These are phyloP conservation scores for Phaethon lepturus DNA, from an alignment of 2,113 vertebrate genomes.

Conservation along the genomic window DNA sequence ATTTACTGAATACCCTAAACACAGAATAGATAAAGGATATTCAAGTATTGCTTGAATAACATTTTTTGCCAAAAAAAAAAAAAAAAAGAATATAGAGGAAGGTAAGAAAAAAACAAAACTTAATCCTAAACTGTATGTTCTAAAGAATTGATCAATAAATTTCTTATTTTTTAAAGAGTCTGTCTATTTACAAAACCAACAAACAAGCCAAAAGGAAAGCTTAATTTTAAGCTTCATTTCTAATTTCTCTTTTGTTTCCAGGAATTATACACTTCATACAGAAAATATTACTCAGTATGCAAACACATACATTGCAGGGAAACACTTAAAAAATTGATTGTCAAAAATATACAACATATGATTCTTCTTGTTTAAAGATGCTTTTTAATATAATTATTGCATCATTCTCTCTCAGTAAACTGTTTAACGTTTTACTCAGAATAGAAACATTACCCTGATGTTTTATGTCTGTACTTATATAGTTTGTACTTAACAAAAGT, in stretches of 20 bases:
- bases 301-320: not conserved
- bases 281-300: not conserved
- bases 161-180: not conserved
- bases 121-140: not conserved
- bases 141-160: not conserved
- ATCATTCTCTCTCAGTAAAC: not conserved
- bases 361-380: not conserved
- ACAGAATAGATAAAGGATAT: not conserved
- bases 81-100: not conserved
- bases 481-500: not conserved
- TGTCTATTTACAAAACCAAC: not conserved
- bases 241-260: not conserved
- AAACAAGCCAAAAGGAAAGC: not conserved
- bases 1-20: not conserved
- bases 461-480: not conserved
- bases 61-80: not conserved
- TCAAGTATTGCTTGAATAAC: not conserved
- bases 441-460: not conserved
- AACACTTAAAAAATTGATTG: not conserved
- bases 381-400: not conserved
- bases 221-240: not conserved
- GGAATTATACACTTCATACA: not conserved
- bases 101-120: not conserved
- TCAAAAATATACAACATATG: not conserved
- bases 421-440: not conserved